Conservation (phyloP, 2,113 vertebrate genomes). For the cattle (Bos taurus) region DNA sequence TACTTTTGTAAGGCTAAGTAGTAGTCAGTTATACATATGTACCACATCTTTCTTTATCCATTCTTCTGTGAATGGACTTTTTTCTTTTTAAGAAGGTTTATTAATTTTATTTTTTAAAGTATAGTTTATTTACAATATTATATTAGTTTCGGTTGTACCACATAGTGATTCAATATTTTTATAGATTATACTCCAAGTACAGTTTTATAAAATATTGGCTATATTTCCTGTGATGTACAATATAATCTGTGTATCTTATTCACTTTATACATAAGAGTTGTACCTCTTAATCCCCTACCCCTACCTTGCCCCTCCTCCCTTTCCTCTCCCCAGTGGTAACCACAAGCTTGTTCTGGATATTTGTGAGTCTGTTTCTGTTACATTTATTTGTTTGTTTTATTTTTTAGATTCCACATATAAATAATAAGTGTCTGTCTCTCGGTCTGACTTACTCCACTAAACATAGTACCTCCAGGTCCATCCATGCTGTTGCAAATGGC, state of each 20-base stretch:
- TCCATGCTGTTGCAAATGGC: background rate
- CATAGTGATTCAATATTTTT: background rate
- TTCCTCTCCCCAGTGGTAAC: background rate
- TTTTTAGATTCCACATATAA: background rate
- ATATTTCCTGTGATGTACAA: background rate
- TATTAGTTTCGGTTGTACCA: background rate
- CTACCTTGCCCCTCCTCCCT: background rate
- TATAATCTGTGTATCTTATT: background rate
- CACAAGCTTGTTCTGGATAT: background rate
- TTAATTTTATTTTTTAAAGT: background rate
- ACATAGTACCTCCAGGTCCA: background rate
- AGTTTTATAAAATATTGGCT: background rate
- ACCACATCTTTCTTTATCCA: background rate
- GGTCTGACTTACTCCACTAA: background rate
- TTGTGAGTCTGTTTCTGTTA: background rate
- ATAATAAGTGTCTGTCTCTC: background rate
- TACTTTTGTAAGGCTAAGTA: background rate
- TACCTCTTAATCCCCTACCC: background rate
- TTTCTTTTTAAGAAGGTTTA: background rate
- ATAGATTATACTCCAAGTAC: background rate
- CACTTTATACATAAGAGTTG: background rate
- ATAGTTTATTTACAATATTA: background rate
- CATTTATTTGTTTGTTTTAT: background rate
- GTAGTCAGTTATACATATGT: background rate
- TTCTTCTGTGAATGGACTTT: background rate